Evolutionary conservation across 1,140 invertebrate genomes (phyloP).

Genomic region (Polyergus mexicanus): DNA sequence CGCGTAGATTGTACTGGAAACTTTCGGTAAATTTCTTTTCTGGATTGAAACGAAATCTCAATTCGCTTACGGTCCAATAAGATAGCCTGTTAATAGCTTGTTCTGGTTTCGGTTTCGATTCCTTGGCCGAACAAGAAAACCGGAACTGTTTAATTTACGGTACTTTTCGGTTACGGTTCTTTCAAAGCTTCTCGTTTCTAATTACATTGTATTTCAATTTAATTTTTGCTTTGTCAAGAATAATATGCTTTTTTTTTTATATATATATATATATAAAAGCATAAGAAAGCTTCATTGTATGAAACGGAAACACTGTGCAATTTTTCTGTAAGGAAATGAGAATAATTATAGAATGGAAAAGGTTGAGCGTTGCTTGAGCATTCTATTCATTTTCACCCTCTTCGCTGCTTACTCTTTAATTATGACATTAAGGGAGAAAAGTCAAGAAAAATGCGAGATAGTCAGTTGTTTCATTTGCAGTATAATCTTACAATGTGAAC

Average conservation of each 20-base stretch:
- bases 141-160: conserved; percentile 30
- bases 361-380: background rate
- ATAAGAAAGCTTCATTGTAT: background rate
- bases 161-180: conserved; percentile 29
- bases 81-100: background rate
- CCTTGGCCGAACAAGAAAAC: conserved; percentile 16
- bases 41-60: conserved; percentile 1
- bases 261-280: too few relatives aligned
- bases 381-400: conserved; percentile 33
- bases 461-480: background rate
- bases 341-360: background rate
- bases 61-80: background rate
- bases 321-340: background rate
- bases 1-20: background rate
- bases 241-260: background rate
- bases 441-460: conserved; percentile 7
- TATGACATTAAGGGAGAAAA: conserved; percentile 33
- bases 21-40: background rate
- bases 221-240: background rate
- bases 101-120: conserved; percentile 34
- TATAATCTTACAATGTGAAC: conserved; percentile 14
- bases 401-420: conserved; percentile 23
- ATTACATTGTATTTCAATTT: background rate
- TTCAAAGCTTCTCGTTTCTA: background rate
- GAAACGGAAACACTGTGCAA: conserved; percentile 23